These are phyloP conservation scores for Drosophila differens DNA, from an alignment of 2,888 invertebrate genomes.

Conservation along the genomic window DNA sequence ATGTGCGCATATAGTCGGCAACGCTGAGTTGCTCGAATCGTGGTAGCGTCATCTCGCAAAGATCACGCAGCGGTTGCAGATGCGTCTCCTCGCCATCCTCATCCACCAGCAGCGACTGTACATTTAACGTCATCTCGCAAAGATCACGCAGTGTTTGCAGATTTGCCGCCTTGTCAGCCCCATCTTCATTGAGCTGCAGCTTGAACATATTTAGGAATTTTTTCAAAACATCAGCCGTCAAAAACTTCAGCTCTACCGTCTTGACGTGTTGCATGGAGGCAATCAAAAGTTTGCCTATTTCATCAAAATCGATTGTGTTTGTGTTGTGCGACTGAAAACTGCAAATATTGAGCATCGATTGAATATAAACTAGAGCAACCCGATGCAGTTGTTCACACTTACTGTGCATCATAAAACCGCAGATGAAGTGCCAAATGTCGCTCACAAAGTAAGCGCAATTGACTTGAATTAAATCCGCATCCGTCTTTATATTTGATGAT, in stretches of 20 bases:
- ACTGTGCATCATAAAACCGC: slow-evolving; percentile 56
- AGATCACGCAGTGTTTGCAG: slow-evolving; percentile 45
- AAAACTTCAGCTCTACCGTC: slow-evolving; percentile 47
- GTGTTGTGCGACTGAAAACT: slow-evolving; percentile 35
- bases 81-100: slow-evolving; percentile 62
- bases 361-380: slow-evolving; percentile 58
- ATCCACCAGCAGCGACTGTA: slow-evolving; percentile 64
- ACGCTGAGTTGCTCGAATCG: slow-evolving; percentile 29
- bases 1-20: slow-evolving; percentile 42
- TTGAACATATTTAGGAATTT: slow-evolving; percentile 53
- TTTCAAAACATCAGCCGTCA: slow-evolving; percentile 49
- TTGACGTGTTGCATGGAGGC: slow-evolving; percentile 46
- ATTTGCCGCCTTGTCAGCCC: slow-evolving; percentile 60
- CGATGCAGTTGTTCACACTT: slow-evolving; percentile 55
- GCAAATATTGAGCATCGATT: slow-evolving; percentile 51
- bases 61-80: slow-evolving; percentile 45
- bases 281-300: slow-evolving; percentile 69
- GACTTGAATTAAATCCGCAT: slow-evolving; percentile 8
- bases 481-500: neutral
- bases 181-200: slow-evolving; percentile 54
- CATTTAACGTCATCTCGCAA: slow-evolving; percentile 44
- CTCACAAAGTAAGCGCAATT: slow-evolving; percentile 71
- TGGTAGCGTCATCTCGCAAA: slow-evolving; percentile 34
- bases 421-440: slow-evolving; percentile 77
- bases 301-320: slow-evolving; percentile 57